phyloP scores from a whole-genome alignment of 1,140 invertebrate species.

The Zophobas morio region DNA sequence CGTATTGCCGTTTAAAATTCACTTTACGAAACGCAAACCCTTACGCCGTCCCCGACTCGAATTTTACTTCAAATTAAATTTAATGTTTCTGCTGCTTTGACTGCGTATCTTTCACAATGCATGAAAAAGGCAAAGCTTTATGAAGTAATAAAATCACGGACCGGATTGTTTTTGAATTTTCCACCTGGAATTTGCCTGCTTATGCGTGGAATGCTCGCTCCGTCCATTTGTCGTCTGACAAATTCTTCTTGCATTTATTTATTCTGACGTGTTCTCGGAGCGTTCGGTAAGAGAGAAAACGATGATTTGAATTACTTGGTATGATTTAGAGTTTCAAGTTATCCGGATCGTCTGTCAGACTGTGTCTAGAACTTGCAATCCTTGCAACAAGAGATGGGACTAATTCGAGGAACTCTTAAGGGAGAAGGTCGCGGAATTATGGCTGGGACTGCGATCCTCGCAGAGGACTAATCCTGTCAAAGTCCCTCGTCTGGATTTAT shows the following conservation, averaged over 20 bases:
- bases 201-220: slow-evolving; percentile 22
- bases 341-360: neutral
- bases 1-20: slow-evolving; percentile 45
- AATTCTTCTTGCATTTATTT: slow-evolving; percentile 25
- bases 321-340: neutral
- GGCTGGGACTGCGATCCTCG: neutral
- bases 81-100: neutral
- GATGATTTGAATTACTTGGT: neutral
- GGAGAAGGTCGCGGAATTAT: too few relatives aligned
- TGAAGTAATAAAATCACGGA: slow-evolving; percentile 21
- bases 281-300: neutral
- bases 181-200: slow-evolving; percentile 19
- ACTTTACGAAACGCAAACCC: slow-evolving; percentile 34
- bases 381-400: too few relatives aligned
- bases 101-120: neutral
- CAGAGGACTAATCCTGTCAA: neutral
- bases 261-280: slow-evolving; percentile 6
- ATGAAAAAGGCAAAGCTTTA: slow-evolving; percentile 26
- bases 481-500: slow-evolving; percentile 40
- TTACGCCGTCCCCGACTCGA: slow-evolving; percentile 2
- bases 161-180: slow-evolving; percentile 28
- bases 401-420: too few relatives aligned
- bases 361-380: too few relatives aligned
- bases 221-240: slow-evolving; percentile 22
- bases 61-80: neutral